phyloP scores from a whole-genome alignment of 2,888 invertebrate genomes.

The Rapana venosa region DNA sequence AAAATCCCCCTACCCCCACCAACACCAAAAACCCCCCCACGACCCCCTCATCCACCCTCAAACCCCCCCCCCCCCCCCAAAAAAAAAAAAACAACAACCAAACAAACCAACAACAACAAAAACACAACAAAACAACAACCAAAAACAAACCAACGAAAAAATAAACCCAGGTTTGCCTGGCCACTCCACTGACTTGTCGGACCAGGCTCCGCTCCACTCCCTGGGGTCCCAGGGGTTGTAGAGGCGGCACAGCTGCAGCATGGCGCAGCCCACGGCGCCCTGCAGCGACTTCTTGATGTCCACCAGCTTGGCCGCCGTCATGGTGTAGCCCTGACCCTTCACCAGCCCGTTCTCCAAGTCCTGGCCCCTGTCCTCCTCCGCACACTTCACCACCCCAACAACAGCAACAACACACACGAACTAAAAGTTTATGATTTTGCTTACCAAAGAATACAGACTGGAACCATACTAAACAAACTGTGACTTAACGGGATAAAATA shows the following conservation, averaged over 20 bases:
- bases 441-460: too few relatives aligned
- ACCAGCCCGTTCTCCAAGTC: slow-evolving; percentile 79
- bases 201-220: slow-evolving; percentile 82
- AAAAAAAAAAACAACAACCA: not conserved
- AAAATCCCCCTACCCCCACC: too few relatives aligned
- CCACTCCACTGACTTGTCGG: slow-evolving; percentile 79
- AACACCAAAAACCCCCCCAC: too few relatives aligned
- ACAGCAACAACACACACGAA: too few relatives aligned
- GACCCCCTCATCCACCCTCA: too few relatives aligned
- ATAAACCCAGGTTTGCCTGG: not conserved
- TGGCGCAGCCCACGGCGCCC: slow-evolving; percentile 62
- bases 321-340: slow-evolving; percentile 82
- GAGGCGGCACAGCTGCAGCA: slow-evolving; percentile 81
- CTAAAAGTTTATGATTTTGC: too few relatives aligned
- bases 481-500: too few relatives aligned
- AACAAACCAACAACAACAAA: too few relatives aligned
- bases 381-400: slow-evolving; percentile 57
- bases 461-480: too few relatives aligned
- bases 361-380: slow-evolving; percentile 59
- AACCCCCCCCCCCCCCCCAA: not conserved
- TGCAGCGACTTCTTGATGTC: slow-evolving; percentile 64
- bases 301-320: slow-evolving; percentile 80
- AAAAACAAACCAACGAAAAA: not conserved
- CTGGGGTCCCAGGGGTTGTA: slow-evolving; percentile 82
- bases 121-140: too few relatives aligned